Base-by-base conservation (phyloP, 2,888 invertebrate species). In the Balanococcus diminutus region DNA sequence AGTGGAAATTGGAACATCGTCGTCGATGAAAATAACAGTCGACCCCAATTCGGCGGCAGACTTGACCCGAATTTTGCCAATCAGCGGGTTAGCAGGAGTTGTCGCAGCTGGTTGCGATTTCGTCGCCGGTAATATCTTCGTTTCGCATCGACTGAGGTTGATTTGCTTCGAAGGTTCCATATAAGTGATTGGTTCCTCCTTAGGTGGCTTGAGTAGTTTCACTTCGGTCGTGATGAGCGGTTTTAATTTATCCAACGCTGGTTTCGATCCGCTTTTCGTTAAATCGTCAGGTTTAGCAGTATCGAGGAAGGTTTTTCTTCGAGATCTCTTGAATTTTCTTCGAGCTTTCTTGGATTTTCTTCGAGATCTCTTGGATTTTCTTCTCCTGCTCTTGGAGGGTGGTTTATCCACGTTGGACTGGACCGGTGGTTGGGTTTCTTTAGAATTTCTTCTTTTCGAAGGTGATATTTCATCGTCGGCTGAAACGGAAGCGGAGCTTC, bases 41-140 rank as follows among this genome's bases (percentile, higher is more conserved):
- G 82, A 82, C 19, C 82, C 82, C 8, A 82, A 32, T 32, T 82
- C 82, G 28, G 25, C 25, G 16, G 82, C 82, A 4, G 31, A n/a
- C 56, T 82, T 82, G 3, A 82, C n/a, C 8, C 82, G 56, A 8
- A 82, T 82, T 56, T 51, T 82, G 5, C 51, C 46, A 14, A 82
- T 32, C 19, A 39, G 16, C n/a, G n/a, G n/a, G n/a, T n/a, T n/a
- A 36, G 51, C 11, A 6, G 39, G 8, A 2, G 4, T 25, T 82
- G 31, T 2, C 8, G 6, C 2, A 82, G 14, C 11, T 11, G 39
- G 81, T 22, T 81, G n/a, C n/a, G n/a, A n/a, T n/a, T n/a, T n/a
- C n/a, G n/a, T n/a, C 14, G 2, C 3, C 51, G 16, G 51, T n/a
- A n/a, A 51, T 51, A n/a, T 51, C n/a, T 46, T 46, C n/a, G 51